These are phyloP conservation scores for Oceanodroma leucorhoa DNA, from an alignment of 2,797 vertebrate species.

Conservation along the genomic window DNA sequence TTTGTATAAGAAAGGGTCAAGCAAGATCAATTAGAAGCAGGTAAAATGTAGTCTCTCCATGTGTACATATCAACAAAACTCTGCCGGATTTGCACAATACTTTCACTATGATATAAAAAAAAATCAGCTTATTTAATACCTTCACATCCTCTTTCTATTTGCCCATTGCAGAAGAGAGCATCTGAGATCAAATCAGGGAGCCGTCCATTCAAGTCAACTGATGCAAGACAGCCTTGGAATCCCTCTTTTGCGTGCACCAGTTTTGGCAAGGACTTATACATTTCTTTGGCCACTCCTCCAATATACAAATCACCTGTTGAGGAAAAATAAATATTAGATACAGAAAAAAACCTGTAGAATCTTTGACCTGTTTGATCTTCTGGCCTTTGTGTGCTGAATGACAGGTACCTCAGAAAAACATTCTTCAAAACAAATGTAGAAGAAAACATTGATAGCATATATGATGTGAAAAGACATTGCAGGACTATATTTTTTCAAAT, in stretches of 20 bases:
- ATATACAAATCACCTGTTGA: constrained; percentile 89
- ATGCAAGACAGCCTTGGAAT: constrained; percentile 95
- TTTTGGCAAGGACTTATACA: constrained; percentile 92
- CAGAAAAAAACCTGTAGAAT: neutral
- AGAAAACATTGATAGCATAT: neutral
- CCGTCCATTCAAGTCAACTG: constrained; percentile 92
- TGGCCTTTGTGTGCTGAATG: neutral
- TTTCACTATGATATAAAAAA: neutral
- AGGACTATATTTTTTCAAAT: neutral
- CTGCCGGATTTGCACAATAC: neutral
- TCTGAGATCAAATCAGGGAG: constrained; percentile 95
- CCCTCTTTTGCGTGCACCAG: constrained; percentile 94
- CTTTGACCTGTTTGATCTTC: neutral
- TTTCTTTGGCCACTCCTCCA: constrained; percentile 93
- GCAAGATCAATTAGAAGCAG: neutral
- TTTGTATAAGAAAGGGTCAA: neutral
- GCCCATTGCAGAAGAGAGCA: constrained; percentile 92
- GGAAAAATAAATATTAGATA: constrained; percentile 5
- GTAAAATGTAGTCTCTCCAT: neutral
- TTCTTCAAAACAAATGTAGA: neutral
- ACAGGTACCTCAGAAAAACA: neutral
- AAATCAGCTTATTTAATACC: constrained; percentile 72
- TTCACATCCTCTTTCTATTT: constrained; percentile 97
- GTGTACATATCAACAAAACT: neutral
- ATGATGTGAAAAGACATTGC: neutral